Conservation (phyloP, 2,113 vertebrate species). For the Proteles cristata region DNA sequence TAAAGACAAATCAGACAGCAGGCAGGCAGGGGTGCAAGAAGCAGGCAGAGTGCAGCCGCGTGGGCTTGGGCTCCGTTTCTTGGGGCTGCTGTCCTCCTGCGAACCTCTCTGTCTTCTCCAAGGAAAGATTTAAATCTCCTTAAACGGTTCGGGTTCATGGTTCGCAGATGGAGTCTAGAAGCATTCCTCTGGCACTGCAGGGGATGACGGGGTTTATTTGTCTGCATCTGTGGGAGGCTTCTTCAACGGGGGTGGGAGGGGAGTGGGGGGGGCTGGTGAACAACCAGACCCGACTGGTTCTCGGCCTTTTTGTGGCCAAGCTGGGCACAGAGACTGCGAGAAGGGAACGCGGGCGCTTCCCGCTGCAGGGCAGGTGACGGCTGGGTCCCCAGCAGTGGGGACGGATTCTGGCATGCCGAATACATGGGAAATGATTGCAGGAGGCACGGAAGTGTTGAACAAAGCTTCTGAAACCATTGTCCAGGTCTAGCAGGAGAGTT, state of each 20-base stretch:
- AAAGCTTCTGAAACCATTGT: not conserved
- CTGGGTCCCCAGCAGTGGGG: not conserved
- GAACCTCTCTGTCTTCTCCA: constrained; percentile 14
- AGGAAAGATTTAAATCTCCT: constrained; percentile 51
- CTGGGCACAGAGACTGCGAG: not conserved
- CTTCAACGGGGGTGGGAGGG: not conserved
- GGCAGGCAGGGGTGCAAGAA: not conserved
- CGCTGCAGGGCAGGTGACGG: not conserved
- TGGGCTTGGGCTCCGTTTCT: not conserved
- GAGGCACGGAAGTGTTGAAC: not conserved
- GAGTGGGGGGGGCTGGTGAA: too few relatives aligned
- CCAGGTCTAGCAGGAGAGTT: not conserved
- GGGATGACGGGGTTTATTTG: not conserved
- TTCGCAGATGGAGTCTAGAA: not conserved
- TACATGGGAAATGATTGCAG: not conserved
- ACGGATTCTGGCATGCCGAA: not conserved
- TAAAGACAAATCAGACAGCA: constrained; percentile 35
- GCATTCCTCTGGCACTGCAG: not conserved
- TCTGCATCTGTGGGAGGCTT: fast-evolving
- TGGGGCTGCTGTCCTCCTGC: constrained; percentile 6
- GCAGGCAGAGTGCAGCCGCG: not conserved
- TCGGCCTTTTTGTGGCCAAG: not conserved
- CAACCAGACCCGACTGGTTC: not conserved
- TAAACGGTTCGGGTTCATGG: not conserved
- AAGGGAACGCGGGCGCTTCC: not conserved